Evolutionary conservation across 1,140 invertebrate genomes (phyloP).

Genomic region (Drosophila melanica): DNA sequence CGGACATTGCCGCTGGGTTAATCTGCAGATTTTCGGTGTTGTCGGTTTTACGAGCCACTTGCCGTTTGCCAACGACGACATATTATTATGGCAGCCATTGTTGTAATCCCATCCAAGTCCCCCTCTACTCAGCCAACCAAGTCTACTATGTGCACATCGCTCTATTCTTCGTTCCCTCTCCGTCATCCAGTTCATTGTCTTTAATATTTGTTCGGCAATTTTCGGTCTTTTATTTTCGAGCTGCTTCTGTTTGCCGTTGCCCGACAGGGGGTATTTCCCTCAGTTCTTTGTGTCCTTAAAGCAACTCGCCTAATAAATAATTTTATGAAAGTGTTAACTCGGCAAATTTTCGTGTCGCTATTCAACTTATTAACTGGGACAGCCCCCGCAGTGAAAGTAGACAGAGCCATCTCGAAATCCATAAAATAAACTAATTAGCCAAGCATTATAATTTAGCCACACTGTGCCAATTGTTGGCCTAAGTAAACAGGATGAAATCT

Average conservation of each 20-base stretch:
- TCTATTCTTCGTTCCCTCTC: not conserved
- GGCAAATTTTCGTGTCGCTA: conserved; percentile 58
- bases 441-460: conserved; percentile 46
- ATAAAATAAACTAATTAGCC: conserved; percentile 75
- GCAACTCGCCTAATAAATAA: conserved; percentile 69
- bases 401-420: conserved; percentile 26
- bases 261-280: conserved; percentile 36
- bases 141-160: conserved; percentile 34
- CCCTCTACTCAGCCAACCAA: conserved; percentile 5
- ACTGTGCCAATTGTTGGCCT: conserved; percentile 29
- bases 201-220: conserved; percentile 75
- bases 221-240: conserved; percentile 64
- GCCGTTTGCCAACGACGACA: conserved; percentile 67
- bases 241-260: conserved; percentile 8
- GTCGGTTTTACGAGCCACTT: conserved; percentile 81
- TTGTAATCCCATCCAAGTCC: conserved; percentile 61
- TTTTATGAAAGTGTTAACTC: conserved; percentile 82
- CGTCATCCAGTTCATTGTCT: conserved; percentile 56
- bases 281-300: conserved; percentile 42
- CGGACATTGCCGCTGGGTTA: conserved; percentile 64
- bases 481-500: conserved; percentile 14
- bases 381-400: not conserved
- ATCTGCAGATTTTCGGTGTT: conserved; percentile 79
- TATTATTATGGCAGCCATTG: conserved; percentile 79
- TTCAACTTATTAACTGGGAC: conserved; percentile 59